phyloP scores from a whole-genome alignment of 2,113 vertebrate species.

The Australoheros scitulus region DNA sequence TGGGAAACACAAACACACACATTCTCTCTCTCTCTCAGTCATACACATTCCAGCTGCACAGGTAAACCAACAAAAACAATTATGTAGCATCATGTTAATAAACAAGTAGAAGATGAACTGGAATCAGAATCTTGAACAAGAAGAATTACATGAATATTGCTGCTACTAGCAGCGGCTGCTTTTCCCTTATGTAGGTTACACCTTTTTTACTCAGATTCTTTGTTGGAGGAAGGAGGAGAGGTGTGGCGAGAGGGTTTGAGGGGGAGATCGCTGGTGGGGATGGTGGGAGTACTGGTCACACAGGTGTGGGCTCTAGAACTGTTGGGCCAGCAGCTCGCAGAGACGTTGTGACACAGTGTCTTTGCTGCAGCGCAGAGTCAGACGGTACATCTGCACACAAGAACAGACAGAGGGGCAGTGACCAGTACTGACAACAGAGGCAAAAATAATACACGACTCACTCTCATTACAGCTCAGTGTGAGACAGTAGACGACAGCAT shows the following conservation, averaged over 20 bases:
- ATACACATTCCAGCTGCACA: slow-evolving; percentile 53
- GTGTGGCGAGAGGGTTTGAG: slow-evolving; percentile 18
- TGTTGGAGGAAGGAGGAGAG: slow-evolving; percentile 37
- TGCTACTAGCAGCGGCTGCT: slow-evolving; percentile 54
- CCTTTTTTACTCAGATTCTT: slow-evolving; percentile 62
- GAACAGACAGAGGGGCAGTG: not conserved
- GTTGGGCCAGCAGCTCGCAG: slow-evolving; percentile 89
- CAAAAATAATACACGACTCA: too few relatives aligned
- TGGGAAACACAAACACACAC: slow-evolving; percentile 10
- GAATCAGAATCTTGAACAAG: slow-evolving; percentile 69
- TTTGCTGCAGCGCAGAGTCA: slow-evolving; percentile 94
- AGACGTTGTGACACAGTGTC: slow-evolving; percentile 88
- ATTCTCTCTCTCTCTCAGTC: not conserved
- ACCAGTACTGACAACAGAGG: too few relatives aligned
- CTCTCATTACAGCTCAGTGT: too few relatives aligned
- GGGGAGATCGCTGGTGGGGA: slow-evolving; percentile 60
- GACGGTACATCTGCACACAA: slow-evolving; percentile 87
- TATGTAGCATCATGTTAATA: slow-evolving; percentile 75
- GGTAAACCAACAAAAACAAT: slow-evolving; percentile 77
- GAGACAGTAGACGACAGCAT: too few relatives aligned
- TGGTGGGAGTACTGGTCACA: slow-evolving; percentile 47
- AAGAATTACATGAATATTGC: slow-evolving; percentile 73
- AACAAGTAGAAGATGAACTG: slow-evolving; percentile 73
- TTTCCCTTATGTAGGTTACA: slow-evolving; percentile 80
- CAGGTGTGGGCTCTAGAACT: slow-evolving; percentile 78